Base-by-base conservation (phyloP, 2,888 invertebrate genomes). In the Drosophila pseudotalamancana region DNA sequence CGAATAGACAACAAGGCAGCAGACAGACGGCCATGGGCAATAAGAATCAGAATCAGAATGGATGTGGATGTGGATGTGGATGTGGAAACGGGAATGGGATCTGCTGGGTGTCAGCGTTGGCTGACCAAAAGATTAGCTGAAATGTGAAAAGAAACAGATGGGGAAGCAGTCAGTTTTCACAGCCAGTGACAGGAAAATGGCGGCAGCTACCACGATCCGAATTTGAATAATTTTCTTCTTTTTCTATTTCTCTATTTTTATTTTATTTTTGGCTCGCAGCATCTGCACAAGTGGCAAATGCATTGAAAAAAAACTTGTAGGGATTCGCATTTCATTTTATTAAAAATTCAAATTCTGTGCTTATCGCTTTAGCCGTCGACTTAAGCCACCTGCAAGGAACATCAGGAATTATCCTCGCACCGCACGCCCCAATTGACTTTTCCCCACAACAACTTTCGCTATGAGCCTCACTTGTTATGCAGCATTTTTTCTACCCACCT, bases 341-440 rank as follows among this genome's bases (percentile, higher is more conserved):
- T 85, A 88, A 86, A 88, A 88, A 88, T 85, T 85, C 87, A 85
- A 85, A 85, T 88, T 88, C 76, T 88, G 63, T 71, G 78, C 88
- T 85, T 85, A 88, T 85, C 88, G 84, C 76, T 69, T 86, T 88
- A 77, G 87, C 72, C 59, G 70, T 70, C 72, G 71, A 87, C 84
- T 88, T 73, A 80, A 77, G 72, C 69, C 72, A 82, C 80, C 80
- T 80, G 82, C 75, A 55, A 67, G 63, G 25, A 61, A 48, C 65
- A 62, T 37, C 57, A 49, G 39, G 25, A 53, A 29, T 63, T 64
- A 63, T 19, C 46, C 59, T 18, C 23, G 16, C 40, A 11, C 12
- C 63, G 43, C 50, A 61, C 32, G 40, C 34, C 45, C 54, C 60
- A 69, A 75, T 72, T 64, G 72, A 74, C 72, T 74, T 76, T 57